Percentiles rank a stretch among this genome's conserved stretches.
phyloP scores from a whole-genome alignment of 2,113 vertebrate species.

The Herpailurus yagouaroundi region DNA sequence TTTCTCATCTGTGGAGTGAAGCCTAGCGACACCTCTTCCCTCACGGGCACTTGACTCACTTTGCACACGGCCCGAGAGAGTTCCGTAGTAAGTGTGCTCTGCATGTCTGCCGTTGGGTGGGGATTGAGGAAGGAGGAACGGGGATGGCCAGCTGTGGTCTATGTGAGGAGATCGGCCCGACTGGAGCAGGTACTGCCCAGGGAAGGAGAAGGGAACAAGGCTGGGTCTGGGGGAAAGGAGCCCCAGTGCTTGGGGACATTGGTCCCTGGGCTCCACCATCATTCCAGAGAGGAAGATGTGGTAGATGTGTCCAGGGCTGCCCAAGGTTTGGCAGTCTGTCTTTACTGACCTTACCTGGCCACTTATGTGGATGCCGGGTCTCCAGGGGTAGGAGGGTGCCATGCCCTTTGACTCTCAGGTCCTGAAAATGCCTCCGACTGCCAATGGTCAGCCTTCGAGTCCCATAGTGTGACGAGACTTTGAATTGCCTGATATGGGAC shows the following conservation, averaged over 20 bases:
- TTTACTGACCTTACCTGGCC: background rate
- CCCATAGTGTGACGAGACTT: background rate
- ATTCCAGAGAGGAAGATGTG: background rate
- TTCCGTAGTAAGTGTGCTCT: background rate
- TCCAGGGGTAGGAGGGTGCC: background rate
- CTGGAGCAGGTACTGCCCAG: background rate
- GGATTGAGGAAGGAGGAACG: background rate
- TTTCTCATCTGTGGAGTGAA: conserved; percentile 22
- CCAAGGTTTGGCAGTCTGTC: background rate
- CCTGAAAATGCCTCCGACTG: background rate
- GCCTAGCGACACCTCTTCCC: background rate
- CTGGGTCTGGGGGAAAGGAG: rapidly evolving
- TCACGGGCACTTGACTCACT: background rate
- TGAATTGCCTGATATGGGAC: background rate
- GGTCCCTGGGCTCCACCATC: background rate
- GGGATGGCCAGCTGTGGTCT: background rate
- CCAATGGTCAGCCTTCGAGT: background rate
- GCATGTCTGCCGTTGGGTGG: background rate
- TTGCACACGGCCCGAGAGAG: background rate
- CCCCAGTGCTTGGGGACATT: background rate
- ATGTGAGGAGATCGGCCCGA: background rate
- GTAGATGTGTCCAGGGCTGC: background rate
- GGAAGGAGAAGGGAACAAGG: background rate
- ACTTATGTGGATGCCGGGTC: background rate
- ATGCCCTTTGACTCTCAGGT: background rate